A percentile compares a stretch with the other conserved stretches of the same genome.
Evolutionary conservation across 2,888 invertebrate species (phyloP).

Genomic region (Drosophila diplacantha): DNA sequence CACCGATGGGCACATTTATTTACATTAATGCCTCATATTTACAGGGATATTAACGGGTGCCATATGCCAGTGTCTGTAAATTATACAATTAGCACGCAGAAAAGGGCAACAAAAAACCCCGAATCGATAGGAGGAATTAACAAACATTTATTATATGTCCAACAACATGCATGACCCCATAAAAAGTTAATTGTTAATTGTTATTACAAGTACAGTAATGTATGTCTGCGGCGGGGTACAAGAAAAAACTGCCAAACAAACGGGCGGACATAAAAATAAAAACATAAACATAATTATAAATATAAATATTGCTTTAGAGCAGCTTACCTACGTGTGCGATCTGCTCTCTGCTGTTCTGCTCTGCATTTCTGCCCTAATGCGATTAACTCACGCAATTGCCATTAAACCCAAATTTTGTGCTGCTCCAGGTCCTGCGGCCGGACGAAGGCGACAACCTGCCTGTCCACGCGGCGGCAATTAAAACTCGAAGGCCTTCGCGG

Average conservation of each 20-base stretch:
- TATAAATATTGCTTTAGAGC: slow-evolving; percentile 41
- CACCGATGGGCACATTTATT: slow-evolving; percentile 25
- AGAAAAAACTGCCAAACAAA: slow-evolving; percentile 17
- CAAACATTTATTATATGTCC: slow-evolving; percentile 51
- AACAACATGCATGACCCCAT: slow-evolving; percentile 34
- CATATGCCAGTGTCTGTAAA: slow-evolving; percentile 37
- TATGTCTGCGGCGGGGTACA: slow-evolving; percentile 21
- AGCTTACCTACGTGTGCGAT: slow-evolving; percentile 42
- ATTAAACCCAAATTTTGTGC: slow-evolving; percentile 63
- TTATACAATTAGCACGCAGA: slow-evolving; percentile 48
- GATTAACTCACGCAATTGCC: slow-evolving; percentile 62
- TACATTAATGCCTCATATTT: slow-evolving; percentile 44
- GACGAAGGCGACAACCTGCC: slow-evolving; percentile 57
- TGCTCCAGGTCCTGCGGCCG: slow-evolving; percentile 50
- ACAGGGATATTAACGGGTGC: slow-evolving; percentile 24
- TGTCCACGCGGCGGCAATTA: slow-evolving; percentile 66
- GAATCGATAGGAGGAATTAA: slow-evolving; percentile 34
- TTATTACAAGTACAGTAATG: slow-evolving; percentile 48
- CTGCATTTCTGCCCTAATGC: slow-evolving; percentile 44
- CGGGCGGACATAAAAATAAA: slow-evolving; percentile 16
- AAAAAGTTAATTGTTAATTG: slow-evolving; percentile 51
- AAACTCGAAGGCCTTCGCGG: slow-evolving; percentile 74
- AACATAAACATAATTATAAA: slow-evolving; percentile 5
- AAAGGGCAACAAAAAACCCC: slow-evolving; percentile 8
- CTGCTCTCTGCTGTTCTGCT: slow-evolving; percentile 14